phyloP scores from a whole-genome alignment of 1,140 invertebrate species.

The Drosophila sulfurigaster region DNA sequence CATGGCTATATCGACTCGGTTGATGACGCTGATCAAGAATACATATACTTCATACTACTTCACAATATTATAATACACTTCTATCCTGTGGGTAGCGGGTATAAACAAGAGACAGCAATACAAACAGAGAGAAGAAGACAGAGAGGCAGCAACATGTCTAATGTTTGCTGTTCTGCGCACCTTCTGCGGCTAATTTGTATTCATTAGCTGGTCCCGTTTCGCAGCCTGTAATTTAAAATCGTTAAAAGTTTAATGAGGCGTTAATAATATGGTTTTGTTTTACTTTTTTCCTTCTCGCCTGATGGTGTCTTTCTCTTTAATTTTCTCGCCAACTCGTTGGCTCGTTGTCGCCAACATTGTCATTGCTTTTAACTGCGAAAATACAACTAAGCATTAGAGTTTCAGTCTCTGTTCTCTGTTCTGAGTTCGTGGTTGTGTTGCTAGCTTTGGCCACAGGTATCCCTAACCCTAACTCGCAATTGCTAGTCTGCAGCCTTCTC shows the following conservation, averaged over 20 bases:
- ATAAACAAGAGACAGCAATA: neutral
- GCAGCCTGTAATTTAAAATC: slow-evolving; percentile 80
- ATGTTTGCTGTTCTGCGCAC: slow-evolving; percentile 24
- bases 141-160: slow-evolving; percentile 2
- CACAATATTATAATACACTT: too few species aligned
- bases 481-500: slow-evolving; percentile 62
- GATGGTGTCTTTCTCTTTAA: slow-evolving; percentile 32
- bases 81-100: too few species aligned
- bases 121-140: neutral
- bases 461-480: slow-evolving; percentile 16
- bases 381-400: slow-evolving; percentile 60
- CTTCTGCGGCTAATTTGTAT: slow-evolving; percentile 76
- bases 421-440: slow-evolving; percentile 18
- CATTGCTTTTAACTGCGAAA: slow-evolving; percentile 78
- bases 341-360: slow-evolving; percentile 67
- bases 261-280: slow-evolving; percentile 84
- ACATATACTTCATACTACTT: too few species aligned
- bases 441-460: slow-evolving; percentile 69
- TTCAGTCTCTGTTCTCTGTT: neutral
- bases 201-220: slow-evolving; percentile 72
- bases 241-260: slow-evolving; percentile 84
- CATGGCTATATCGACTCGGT: too few species aligned
- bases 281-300: slow-evolving; percentile 57
- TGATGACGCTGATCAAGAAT: too few species aligned
- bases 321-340: slow-evolving; percentile 45